A percentile compares a stretch with the other conserved stretches of the same genome.
phyloP scores from a whole-genome alignment of 2,113 vertebrate genomes.

The Calidris pygmaea region DNA sequence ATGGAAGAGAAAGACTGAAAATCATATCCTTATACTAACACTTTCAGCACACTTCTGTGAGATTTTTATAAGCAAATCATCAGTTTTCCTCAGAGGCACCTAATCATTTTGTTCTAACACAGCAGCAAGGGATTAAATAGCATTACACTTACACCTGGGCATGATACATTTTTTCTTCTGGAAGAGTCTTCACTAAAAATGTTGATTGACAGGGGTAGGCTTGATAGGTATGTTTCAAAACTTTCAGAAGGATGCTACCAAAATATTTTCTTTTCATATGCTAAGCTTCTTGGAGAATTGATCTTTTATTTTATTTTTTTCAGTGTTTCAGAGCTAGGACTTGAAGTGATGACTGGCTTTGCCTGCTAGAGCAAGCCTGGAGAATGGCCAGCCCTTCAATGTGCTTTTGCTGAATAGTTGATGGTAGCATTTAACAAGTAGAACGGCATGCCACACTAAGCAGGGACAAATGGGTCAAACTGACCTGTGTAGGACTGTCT shows the following conservation, averaged over 20 bases:
- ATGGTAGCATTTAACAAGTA: neutral
- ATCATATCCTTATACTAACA: neutral
- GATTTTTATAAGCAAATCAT: neutral
- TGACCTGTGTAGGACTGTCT: neutral
- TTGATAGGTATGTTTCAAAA: neutral
- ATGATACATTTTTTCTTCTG: neutral
- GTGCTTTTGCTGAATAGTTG: neutral
- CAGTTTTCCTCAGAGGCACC: neutral
- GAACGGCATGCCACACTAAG: fast-evolving
- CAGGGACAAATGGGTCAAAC: neutral
- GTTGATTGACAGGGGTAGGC: neutral
- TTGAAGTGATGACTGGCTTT: neutral
- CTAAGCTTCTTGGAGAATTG: neutral
- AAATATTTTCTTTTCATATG: neutral
- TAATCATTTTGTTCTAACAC: neutral
- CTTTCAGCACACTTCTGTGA: neutral
- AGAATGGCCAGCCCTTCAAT: neutral
- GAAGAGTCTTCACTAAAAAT: neutral
- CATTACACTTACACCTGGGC: neutral
- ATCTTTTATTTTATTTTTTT: neutral
- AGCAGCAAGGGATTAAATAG: neutral
- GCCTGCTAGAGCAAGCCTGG: neutral
- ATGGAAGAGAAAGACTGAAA: neutral
- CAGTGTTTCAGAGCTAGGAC: neutral
- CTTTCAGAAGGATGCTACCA: neutral